Conservation (phyloP, 37 sponge, comb jelly and placozoan species). For the Ianthella basta region DNA sequence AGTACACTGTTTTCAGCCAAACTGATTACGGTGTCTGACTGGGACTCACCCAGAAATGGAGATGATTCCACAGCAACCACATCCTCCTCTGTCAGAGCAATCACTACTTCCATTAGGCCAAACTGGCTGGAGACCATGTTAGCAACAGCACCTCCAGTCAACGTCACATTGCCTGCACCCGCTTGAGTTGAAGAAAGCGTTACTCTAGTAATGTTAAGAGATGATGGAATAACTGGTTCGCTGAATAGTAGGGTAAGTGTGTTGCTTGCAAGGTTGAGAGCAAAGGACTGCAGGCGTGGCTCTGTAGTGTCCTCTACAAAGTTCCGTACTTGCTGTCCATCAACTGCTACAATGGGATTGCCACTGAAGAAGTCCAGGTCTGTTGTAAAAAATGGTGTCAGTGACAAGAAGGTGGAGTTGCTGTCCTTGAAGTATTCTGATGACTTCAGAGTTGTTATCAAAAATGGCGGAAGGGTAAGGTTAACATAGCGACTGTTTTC, state of each 20-base stretch:
- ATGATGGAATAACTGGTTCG: constrained; percentile 75
- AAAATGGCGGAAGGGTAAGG: constrained; percentile 33
- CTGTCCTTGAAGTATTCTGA: constrained; percentile 61
- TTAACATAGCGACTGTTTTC: constrained; percentile 46
- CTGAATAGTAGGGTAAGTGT: constrained; percentile 76
- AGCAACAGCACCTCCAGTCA: constrained; percentile 73
- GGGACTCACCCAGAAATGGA: constrained; percentile 36
- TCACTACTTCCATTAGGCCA: constrained; percentile 53
- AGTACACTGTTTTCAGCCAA: constrained; percentile 50
- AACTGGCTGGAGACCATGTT: constrained; percentile 29
- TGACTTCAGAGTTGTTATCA: constrained; percentile 60
- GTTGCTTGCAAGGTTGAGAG: constrained; percentile 71
- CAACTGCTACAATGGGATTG: constrained; percentile 53
- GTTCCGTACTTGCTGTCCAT: constrained; percentile 67
- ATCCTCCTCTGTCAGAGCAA: constrained; percentile 67
- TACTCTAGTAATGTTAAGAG: constrained; percentile 72
- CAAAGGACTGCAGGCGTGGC: constrained; percentile 65
- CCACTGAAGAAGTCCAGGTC: constrained; percentile 69
- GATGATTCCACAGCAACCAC: constrained; percentile 60
- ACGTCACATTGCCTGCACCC: constrained; percentile 34
- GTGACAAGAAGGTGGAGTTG: constrained; percentile 71
- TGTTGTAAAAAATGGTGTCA: constrained; percentile 40
- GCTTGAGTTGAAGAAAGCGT: constrained; percentile 46
- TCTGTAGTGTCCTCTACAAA: constrained; percentile 68
- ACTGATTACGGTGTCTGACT: constrained; percentile 53